Evolutionary conservation across 1,140 invertebrate species (phyloP), one percentile per base, ranked within the genome.

Genomic region (Parasteatoda tepidariorum): DNA sequence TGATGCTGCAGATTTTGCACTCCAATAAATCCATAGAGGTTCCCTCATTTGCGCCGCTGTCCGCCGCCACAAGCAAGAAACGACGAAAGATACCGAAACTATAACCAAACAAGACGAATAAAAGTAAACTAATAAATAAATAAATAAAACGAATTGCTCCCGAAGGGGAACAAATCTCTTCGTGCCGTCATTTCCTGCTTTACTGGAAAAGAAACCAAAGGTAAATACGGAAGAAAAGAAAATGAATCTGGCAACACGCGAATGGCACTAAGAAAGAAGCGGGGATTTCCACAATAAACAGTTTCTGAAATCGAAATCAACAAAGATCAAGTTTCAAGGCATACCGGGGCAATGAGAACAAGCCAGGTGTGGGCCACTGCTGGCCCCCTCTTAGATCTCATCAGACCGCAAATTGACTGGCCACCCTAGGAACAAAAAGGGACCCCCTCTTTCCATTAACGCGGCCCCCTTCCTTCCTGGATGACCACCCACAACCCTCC

Each of bases 1-100:
- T 71, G 78, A 82, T 55, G 70, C 71, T 82, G 67, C 75, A 82
- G 78, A 82, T 82, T 82, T 82, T 82, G n/a, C 78, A 82, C 78
- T 64, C 33, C 78, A 54, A 70, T 71, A 71, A 82, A 82, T 82
- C 78, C 33, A 57, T 54, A 9, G 9, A 9, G 38, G 9, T 28
- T 31, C 54, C 67, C 75, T 66, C 75, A 62, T 62, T 64, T 31
- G 30, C 59, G 28, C 64, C 48, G 34, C 15, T 41, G 28, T 22
- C 26, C 28, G 26, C 70, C 41, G 64, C 67, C n/a, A n/a, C n/a
- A n/a, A 67, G 41, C 64, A 67, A 64, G n/a, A n/a, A 64, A 64
- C 30, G 18, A 6, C 34, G 15, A 28, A n/a, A 33, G 26, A 67
- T 22, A 38, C 31, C 26, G 5, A 55, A 82, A 82, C 59, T 66